Base-by-base conservation (phyloP, 1,140 invertebrate genomes). In the Plodia interpunctella region DNA sequence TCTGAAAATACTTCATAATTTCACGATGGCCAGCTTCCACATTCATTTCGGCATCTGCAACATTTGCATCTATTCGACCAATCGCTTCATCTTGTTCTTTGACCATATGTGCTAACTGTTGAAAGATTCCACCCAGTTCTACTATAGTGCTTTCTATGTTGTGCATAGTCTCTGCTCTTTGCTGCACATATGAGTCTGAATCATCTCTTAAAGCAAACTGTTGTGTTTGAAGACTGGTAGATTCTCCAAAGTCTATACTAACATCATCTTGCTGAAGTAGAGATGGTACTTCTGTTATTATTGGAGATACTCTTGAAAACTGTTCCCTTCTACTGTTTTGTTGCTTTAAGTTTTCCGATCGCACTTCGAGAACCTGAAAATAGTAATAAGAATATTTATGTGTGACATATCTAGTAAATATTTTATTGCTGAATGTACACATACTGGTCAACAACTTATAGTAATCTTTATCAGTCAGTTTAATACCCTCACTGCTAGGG, bases 21-120 rank as follows among this genome's bases (percentile, higher is more conserved):
- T 99, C 98, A 17, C 94, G 92, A 83, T 99, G 98, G 17, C 98
- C 99, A 53, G 97, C 97, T 91, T 99, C 98, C 32, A 99, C 97
- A 90, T 99, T 99, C 72, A 99, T 80, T 83, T 97, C 95, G 2
- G 98, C 95, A 82, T 99, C 97, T 86, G 98, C 96, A 60, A 99
- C 95, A 91, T 99, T 99, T 3, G 95, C 93, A 90, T 99, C 98
- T 87, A 99, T 99, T 82, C 98, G 94, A 73, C 97, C 97, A 17
- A 99, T 98, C 90, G 98, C 97, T 92, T 99, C 98, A 89, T 99
- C 98, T 90, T 99, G 99, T 90, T 99, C 98, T 82, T 99, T 98
- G 19, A 99, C 98, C 97, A 99, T 98, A 78, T 97, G 95, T 17
- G 98, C 98, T 66, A 99, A 90, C 84, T 99, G 98, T 79, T 97